These are phyloP conservation scores for Oncorhynchus gorbuscha DNA, from an alignment of 2,113 vertebrate genomes.

Conservation along the genomic window DNA sequence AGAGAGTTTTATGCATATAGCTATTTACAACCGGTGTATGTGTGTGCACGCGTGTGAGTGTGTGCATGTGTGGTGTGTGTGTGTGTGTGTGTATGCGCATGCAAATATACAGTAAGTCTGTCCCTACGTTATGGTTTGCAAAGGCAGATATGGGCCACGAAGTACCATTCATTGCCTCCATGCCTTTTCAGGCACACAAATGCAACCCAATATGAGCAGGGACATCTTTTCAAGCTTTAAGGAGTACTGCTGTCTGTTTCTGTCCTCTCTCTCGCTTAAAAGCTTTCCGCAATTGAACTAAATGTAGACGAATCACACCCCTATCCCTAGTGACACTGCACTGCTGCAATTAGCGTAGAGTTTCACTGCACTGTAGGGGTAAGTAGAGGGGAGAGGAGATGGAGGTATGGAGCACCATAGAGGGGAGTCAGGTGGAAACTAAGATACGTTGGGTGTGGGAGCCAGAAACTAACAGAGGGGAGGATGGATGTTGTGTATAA, in stretches of 20 bases:
- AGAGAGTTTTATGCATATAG: too few relatives aligned
- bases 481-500: too few relatives aligned
- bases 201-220: too few relatives aligned
- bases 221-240: too few relatives aligned
- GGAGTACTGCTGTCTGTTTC: neutral
- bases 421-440: neutral
- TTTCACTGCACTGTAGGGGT: slow-evolving; percentile 46
- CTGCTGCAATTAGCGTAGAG: slow-evolving; percentile 49
- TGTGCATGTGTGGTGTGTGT: too few relatives aligned
- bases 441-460: neutral
- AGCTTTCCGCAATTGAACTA: slow-evolving; percentile 53
- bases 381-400: neutral
- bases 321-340: slow-evolving; percentile 37
- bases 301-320: slow-evolving; percentile 41
- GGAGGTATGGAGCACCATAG: neutral
- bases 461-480: neutral
- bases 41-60: too few relatives aligned
- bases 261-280: slow-evolving; percentile 25
- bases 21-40: too few relatives aligned
- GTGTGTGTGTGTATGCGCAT: too few relatives aligned
- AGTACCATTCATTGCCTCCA: too few relatives aligned
- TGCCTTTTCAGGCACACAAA: too few relatives aligned
- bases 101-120: too few relatives aligned
- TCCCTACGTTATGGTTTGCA: too few relatives aligned
- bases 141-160: neutral